A percentile compares a stretch with the other conserved stretches of the same genome.
Conservation (phyloP, 2,113 vertebrate species). For the Cyanoderma ruficeps region DNA sequence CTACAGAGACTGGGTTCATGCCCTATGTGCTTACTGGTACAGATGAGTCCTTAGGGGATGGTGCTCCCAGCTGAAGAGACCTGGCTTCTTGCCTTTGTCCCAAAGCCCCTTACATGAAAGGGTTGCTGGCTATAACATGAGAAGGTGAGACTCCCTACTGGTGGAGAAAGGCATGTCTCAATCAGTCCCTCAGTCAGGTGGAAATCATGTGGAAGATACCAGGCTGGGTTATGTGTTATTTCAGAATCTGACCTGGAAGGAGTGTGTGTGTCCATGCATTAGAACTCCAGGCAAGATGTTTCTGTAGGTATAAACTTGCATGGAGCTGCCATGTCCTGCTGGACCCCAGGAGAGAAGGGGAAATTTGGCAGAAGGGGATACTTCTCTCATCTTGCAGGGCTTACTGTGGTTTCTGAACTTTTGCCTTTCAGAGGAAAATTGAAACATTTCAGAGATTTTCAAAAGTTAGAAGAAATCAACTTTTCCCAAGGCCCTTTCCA, state of each 20-base stretch:
- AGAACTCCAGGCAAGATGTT: background rate
- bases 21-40: background rate
- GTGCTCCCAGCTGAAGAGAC: background rate
- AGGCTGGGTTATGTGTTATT: background rate
- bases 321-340: background rate
- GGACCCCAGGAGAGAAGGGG: background rate
- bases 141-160: background rate
- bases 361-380: background rate
- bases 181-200: background rate
- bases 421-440: background rate
- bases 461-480: background rate
- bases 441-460: background rate
- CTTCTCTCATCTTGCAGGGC: background rate
- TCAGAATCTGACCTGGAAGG: background rate
- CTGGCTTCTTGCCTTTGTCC: background rate
- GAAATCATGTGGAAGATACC: background rate
- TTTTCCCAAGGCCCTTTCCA: background rate
- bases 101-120: fast-evolving
- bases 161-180: background rate
- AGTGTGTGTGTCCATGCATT: background rate
- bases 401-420: background rate
- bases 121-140: background rate
- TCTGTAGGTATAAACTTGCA: background rate
- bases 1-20: background rate
- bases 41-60: background rate